Evolutionary conservation across 2,113 vertebrate species (phyloP).

Genomic region (Pimephales promelas): DNA sequence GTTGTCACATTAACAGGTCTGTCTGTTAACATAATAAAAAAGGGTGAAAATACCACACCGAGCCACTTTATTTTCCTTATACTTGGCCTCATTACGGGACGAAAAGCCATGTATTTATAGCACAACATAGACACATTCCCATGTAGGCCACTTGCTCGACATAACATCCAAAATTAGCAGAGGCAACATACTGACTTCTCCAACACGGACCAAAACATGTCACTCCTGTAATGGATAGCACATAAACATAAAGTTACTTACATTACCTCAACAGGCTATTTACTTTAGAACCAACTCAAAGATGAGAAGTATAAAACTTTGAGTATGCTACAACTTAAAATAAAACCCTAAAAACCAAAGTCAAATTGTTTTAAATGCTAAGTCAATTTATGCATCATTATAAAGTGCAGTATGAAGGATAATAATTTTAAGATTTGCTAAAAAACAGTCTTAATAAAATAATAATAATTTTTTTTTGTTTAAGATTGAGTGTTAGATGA

Average conservation of each 20-base stretch:
- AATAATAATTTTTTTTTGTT: not conserved
- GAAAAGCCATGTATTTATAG: slow-evolving; percentile 20
- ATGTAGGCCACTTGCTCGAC: not conserved
- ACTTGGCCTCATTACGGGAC: not conserved
- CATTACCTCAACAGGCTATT: not conserved
- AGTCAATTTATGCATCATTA: not conserved
- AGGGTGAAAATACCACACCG: not conserved
- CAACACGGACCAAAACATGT: slow-evolving; percentile 12
- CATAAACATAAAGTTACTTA: slow-evolving; percentile 11
- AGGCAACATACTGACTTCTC: slow-evolving; percentile 7
- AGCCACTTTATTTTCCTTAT: not conserved
- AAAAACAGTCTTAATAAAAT: not conserved
- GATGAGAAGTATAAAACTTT: not conserved
- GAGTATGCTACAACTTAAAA: not conserved
- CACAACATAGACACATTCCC: slow-evolving; percentile 21
- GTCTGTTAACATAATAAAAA: not conserved
- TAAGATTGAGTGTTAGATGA: not conserved
- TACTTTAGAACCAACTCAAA: not conserved
- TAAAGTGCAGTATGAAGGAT: not conserved
- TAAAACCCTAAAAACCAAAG: not conserved
- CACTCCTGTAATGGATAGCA: slow-evolving; percentile 7
- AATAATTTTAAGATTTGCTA: not conserved
- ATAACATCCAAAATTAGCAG: slow-evolving; percentile 14
- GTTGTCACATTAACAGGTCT: not conserved
- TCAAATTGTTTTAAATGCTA: not conserved